A percentile compares a stretch with the other conserved stretches of the same genome.
Conservation (phyloP, 2,113 vertebrate species). For the Brienomyrus brachyistius region DNA sequence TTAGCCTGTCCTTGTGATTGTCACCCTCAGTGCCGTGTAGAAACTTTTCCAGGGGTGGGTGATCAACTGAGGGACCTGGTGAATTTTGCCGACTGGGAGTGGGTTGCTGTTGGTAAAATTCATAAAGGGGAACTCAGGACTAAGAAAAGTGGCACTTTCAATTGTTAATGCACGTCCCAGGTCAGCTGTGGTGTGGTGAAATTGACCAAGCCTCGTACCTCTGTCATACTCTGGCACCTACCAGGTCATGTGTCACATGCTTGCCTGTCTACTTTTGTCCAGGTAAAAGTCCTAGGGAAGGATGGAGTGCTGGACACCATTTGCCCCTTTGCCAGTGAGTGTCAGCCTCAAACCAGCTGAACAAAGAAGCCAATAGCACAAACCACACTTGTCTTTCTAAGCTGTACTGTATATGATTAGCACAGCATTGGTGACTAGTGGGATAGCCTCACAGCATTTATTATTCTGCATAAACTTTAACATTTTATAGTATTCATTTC, state of each 20-base stretch:
- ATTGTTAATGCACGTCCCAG: not conserved
- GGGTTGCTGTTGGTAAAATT: not conserved
- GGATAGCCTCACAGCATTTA: not conserved
- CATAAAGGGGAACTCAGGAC: not conserved
- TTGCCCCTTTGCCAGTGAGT: conserved; percentile 53
- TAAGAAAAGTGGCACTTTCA: not conserved
- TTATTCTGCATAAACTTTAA: not conserved
- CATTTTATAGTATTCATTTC: not conserved
- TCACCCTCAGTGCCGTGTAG: not conserved
- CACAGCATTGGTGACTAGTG: not conserved
- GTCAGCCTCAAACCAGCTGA: not conserved
- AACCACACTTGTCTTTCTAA: not conserved
- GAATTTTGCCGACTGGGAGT: not conserved
- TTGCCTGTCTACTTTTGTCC: conserved; percentile 13
- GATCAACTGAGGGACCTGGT: not conserved
- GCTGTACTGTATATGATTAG: not conserved
- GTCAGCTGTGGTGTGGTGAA: not conserved
- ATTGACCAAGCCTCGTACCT: not conserved
- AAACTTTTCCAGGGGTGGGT: not conserved
- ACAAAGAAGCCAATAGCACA: not conserved
- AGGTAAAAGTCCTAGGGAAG: conserved; percentile 48
- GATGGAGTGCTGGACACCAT: conserved; percentile 38
- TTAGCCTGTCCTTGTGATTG: not conserved
- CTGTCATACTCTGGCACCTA: not conserved
- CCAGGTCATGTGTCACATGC: not conserved